These are phyloP conservation scores for Watsonalla cultraria DNA, from an alignment of 2,888 invertebrate species.

Conservation along the genomic window DNA sequence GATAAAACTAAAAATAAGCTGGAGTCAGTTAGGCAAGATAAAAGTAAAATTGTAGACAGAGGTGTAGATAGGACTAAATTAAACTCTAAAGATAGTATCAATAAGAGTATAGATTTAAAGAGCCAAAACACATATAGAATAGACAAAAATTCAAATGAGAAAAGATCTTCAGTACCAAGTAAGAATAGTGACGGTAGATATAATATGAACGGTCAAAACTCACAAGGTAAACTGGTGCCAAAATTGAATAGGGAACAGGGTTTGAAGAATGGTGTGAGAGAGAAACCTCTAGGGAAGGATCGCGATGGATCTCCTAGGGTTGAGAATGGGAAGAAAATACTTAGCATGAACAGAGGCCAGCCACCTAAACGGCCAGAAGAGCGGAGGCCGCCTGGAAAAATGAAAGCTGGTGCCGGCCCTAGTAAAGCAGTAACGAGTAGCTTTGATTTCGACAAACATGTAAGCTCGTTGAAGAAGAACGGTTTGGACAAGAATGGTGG, in stretches of 20 bases:
- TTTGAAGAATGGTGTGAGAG: slow-evolving; percentile 36
- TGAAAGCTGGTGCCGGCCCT: slow-evolving; percentile 39
- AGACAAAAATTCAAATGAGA: slow-evolving; percentile 66
- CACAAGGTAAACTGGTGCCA: slow-evolving; percentile 51
- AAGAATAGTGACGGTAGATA: slow-evolving; percentile 44
- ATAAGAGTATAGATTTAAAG: slow-evolving; percentile 68
- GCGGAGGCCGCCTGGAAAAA: slow-evolving; percentile 23
- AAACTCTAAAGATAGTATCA: slow-evolving; percentile 42
- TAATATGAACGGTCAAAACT: slow-evolving; percentile 44
- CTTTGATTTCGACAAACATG: slow-evolving; percentile 71
- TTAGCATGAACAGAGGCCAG: slow-evolving; percentile 31
- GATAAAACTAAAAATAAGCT: slow-evolving; percentile 60
- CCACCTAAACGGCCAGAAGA: slow-evolving; percentile 45
- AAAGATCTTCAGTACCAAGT: slow-evolving; percentile 33
- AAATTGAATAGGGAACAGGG: slow-evolving; percentile 42
- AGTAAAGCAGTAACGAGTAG: slow-evolving; percentile 48
- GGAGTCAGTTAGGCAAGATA: slow-evolving; percentile 44
- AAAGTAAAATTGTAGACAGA: slow-evolving; percentile 36
- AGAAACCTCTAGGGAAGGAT: slow-evolving; percentile 34
- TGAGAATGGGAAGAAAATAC: slow-evolving; percentile 38
- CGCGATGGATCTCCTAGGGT: slow-evolving; percentile 32
- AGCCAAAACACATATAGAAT: slow-evolving; percentile 72
- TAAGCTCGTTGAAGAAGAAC: slow-evolving; percentile 49
- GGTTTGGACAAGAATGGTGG: slow-evolving; percentile 22
- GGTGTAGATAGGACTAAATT: slow-evolving; percentile 45